Percentiles rank a stretch among this genome's conserved stretches.
Conservation (phyloP, 2,113 vertebrate genomes). For the Varanus komodoensis region DNA sequence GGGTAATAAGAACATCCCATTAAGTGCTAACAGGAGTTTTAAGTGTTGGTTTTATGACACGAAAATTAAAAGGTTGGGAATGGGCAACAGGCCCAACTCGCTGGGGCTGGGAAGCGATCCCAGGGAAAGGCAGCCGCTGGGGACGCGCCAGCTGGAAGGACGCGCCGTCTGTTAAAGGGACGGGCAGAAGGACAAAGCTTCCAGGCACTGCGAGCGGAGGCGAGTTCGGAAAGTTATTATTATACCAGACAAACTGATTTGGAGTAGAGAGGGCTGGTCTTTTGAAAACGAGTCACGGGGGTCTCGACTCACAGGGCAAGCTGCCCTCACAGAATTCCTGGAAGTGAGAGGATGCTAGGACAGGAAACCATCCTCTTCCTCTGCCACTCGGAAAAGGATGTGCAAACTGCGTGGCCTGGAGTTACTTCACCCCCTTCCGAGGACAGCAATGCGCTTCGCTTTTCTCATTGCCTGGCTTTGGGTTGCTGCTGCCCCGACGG, state of each 20-base stretch:
- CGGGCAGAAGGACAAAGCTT: background rate
- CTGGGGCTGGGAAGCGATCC: background rate
- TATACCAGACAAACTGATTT: background rate
- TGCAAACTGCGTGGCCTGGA: background rate
- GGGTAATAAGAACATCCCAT: background rate
- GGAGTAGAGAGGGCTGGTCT: background rate
- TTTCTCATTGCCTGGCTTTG: background rate
- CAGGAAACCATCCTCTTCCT: background rate
- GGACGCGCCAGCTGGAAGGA: background rate
- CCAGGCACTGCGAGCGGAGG: too few species aligned
- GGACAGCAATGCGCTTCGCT: background rate
- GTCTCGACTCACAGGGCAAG: background rate
- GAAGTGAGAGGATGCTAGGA: background rate
- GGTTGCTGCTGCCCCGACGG: background rate
- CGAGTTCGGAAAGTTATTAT: background rate
- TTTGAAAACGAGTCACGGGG: background rate
- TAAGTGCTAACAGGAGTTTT: background rate
- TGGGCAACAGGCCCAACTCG: background rate
- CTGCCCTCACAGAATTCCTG: background rate
- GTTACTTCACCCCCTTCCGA: too few species aligned
- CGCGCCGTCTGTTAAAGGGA: background rate
- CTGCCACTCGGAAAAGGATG: background rate
- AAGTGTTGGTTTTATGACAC: conserved; percentile 8
- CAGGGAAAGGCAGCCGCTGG: background rate
- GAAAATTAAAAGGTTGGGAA: conserved; percentile 7